Evolutionary conservation across 2,797 vertebrate species (phyloP).

Genomic region (Hippoglossus hippoglossus): DNA sequence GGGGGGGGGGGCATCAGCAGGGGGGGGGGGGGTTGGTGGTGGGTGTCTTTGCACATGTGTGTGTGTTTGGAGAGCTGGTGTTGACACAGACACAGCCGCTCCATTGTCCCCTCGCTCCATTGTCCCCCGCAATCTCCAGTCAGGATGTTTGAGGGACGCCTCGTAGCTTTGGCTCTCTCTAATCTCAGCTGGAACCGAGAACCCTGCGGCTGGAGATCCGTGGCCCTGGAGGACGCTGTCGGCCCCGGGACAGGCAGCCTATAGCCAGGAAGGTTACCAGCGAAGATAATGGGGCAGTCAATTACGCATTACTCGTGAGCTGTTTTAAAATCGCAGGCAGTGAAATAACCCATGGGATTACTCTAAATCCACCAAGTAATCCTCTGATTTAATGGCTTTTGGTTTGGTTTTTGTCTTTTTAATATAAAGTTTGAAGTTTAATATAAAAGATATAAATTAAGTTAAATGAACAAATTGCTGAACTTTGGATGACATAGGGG

Average conservation of each 20-base stretch:
- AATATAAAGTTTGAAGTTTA: constrained; percentile 62
- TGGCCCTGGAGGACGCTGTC: constrained; percentile 51
- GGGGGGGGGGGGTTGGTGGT: too few species aligned
- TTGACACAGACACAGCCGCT: constrained; percentile 81
- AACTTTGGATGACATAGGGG: constrained; percentile 39
- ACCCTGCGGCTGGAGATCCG: constrained; percentile 63
- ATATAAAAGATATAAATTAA: constrained; percentile 51
- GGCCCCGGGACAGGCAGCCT: constrained; percentile 37
- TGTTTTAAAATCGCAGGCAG: constrained; percentile 66
- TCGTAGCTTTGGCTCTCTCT: constrained; percentile 75
- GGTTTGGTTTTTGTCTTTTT: constrained; percentile 69
- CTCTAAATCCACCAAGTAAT: constrained; percentile 68
- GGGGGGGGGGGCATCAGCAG: too few species aligned
- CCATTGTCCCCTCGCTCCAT: constrained; percentile 77
- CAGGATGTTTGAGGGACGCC: constrained; percentile 80
- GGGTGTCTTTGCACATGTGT: constrained; percentile 49
- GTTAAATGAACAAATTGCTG: constrained; percentile 39
- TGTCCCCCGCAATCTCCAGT: constrained; percentile 72
- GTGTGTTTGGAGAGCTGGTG: constrained; percentile 75
- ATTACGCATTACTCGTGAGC: constrained; percentile 74
- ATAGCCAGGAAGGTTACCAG: constrained; percentile 47
- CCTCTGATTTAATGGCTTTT: constrained; percentile 73
- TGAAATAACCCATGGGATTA: constrained; percentile 69
- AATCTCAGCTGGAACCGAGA: constrained; percentile 79
- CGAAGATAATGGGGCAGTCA: constrained; percentile 60